Evolutionary conservation across 2,797 vertebrate species (phyloP).

Genomic region (Mus spretus): DNA sequence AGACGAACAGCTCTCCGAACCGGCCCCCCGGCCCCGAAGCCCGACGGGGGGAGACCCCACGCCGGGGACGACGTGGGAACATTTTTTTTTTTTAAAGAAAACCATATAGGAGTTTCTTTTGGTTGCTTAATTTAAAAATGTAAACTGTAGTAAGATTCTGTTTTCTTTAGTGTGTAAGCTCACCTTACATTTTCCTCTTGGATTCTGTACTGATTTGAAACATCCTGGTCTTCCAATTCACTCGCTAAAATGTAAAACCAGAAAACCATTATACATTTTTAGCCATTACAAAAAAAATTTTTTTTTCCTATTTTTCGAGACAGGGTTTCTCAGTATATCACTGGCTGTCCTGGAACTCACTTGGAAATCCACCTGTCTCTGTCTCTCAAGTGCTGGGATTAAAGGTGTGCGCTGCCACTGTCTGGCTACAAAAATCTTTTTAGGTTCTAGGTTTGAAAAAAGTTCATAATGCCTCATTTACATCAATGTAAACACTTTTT

Average conservation of each 20-base stretch:
- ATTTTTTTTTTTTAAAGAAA: not conserved
- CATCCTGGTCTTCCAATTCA: slow-evolving; percentile 34
- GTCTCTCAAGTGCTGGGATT: too few species aligned
- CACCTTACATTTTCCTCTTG: slow-evolving; percentile 51
- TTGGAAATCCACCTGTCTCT: too few species aligned
- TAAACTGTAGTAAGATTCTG: not conserved
- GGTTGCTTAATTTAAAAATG: not conserved
- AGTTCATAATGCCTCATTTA: not conserved
- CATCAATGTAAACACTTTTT: not conserved
- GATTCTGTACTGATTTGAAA: slow-evolving; percentile 38
- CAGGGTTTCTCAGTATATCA: too few species aligned
- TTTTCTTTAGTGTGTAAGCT: not conserved
- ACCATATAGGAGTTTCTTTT: slow-evolving; percentile 1
- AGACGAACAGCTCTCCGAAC: too few species aligned
- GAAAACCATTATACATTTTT: not conserved
- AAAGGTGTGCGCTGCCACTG: too few species aligned
- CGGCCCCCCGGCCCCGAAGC: too few species aligned
- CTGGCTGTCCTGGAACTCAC: too few species aligned
- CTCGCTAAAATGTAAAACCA: slow-evolving; percentile 64
- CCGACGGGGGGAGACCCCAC: too few species aligned
- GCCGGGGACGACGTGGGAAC: not conserved
- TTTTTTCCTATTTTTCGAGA: not conserved
- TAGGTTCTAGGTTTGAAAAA: not conserved
- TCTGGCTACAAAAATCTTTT: not conserved
- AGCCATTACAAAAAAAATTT: not conserved